Base-by-base conservation (phyloP, 2,888 invertebrate species). In the Oithona nana region DNA sequence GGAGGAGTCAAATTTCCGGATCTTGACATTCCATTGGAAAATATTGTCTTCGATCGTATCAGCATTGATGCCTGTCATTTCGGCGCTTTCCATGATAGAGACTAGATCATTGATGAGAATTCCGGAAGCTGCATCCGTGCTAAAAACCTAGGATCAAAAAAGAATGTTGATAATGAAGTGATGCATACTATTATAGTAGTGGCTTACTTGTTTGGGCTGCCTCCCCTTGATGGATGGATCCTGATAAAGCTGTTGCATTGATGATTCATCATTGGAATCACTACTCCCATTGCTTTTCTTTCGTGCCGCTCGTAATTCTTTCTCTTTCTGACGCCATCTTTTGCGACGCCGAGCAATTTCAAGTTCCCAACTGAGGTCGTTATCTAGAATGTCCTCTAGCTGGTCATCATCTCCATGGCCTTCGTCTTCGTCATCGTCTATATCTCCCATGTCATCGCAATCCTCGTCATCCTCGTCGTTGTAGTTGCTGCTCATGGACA, bases 51-150 rank as follows among this genome's bases (percentile, higher is more conserved):
- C 69, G 8, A 73, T 68, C 6, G 72, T 70, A 39, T 72, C 71
- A 8, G 71, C 72, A 61, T 68, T 67, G 64, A 73, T 67, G 3
- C 68, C 68, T 30, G 65, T 66, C 13, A 62, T 69, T 65, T 68
- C 64, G 24, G 20, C 26, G 55, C 66, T 62, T 62, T 70, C 69
- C 68, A 72, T 69, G 48, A 72, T 71, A 48, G 67, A 68, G 11
- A 72, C 70, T 26, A 72, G 68, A 65, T 72, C 72, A 66, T 72
- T 72, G n/a, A 70, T 71, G 20, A 72, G 67, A 28, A 72, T 71
- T 24, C 71, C 72, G 28, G 71, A 71, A 4, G 72, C 72, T 20
- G 70, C 72, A 54, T 67, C 68, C 61, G 70, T 71, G 30, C 71
- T 72, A 64, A 72, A 72, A 8, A 72, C 70, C 66, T 71, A 70